Evolutionary conservation across 2,888 invertebrate genomes (phyloP).

Genomic region (Gisinianus flammeolus): DNA sequence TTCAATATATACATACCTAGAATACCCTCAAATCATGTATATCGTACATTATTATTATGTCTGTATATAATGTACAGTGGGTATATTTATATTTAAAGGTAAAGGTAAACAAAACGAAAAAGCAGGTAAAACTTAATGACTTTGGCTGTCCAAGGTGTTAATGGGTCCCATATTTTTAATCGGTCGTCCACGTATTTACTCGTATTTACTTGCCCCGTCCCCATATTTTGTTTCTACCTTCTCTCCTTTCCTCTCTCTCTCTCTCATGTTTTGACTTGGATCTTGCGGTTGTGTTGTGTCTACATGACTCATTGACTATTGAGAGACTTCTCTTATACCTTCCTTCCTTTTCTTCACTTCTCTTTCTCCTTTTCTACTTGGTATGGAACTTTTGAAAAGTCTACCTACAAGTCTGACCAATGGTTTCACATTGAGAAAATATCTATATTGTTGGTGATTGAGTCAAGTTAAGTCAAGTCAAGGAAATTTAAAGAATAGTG

Average conservation of each 20-base stretch:
- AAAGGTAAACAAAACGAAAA: slow-evolving; percentile 10
- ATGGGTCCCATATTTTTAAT: slow-evolving; percentile 46
- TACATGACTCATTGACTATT: slow-evolving; percentile 21
- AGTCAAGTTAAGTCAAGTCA: slow-evolving; percentile 29
- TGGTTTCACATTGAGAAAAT: neutral
- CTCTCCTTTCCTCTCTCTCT: neutral
- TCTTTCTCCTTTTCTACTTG: neutral
- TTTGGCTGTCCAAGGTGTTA: slow-evolving; percentile 44
- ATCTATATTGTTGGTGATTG: slow-evolving; percentile 24
- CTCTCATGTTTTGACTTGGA: slow-evolving; percentile 28
- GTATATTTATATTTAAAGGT: too few species aligned
- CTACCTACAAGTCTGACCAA: slow-evolving; percentile 13
- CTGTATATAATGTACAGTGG: too few species aligned
- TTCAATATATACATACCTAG: too few species aligned
- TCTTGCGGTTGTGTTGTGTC: slow-evolving; percentile 27
- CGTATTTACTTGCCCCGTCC: slow-evolving; percentile 42
- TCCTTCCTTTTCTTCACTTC: neutral
- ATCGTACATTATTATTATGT: too few species aligned
- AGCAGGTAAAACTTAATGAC: slow-evolving; percentile 36
- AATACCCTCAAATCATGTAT: neutral
- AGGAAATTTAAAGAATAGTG: slow-evolving; percentile 22
- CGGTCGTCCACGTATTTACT: neutral
- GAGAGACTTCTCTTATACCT: neutral
- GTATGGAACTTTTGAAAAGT: neutral
- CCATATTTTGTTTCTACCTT: slow-evolving; percentile 32